phyloP scores from a whole-genome alignment of 2,113 vertebrate genomes.

The Malurus cyaneus region DNA sequence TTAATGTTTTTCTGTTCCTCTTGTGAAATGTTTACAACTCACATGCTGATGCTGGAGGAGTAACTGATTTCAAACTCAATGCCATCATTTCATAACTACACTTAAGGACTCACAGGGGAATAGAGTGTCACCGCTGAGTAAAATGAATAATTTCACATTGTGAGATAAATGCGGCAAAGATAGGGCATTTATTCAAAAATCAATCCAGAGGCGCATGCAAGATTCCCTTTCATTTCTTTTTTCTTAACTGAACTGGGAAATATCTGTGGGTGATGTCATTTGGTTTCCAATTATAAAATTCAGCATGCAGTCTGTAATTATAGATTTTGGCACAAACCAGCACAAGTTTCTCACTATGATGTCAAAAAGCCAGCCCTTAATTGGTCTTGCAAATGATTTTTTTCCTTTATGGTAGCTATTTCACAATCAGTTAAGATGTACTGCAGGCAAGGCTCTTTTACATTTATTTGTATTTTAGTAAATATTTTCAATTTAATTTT shows the following conservation, averaged over 20 bases:
- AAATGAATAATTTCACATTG: constrained; percentile 41
- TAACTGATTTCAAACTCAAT: not conserved
- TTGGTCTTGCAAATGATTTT: not conserved
- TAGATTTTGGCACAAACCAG: not conserved
- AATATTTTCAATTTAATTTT: not conserved
- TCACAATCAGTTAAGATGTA: not conserved
- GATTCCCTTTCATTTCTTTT: not conserved
- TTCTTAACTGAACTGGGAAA: not conserved
- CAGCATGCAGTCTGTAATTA: not conserved
- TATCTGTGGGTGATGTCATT: not conserved
- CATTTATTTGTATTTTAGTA: not conserved
- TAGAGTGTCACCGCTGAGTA: not conserved
- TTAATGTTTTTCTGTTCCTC: not conserved
- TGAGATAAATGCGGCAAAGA: constrained; percentile 17
- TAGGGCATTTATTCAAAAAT: constrained; percentile 42
- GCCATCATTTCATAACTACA: not conserved
- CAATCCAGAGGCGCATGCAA: not conserved
- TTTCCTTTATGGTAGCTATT: not conserved
- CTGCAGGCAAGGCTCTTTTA: not conserved
- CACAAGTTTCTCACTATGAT: not conserved
- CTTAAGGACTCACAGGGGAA: not conserved
- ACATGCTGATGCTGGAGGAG: not conserved
- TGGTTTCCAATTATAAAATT: not conserved
- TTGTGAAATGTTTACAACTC: constrained; percentile 1
- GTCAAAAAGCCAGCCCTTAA: not conserved